Evolutionary conservation across 2,113 vertebrate species (phyloP).

Genomic region (Poicephalus meyeri): DNA sequence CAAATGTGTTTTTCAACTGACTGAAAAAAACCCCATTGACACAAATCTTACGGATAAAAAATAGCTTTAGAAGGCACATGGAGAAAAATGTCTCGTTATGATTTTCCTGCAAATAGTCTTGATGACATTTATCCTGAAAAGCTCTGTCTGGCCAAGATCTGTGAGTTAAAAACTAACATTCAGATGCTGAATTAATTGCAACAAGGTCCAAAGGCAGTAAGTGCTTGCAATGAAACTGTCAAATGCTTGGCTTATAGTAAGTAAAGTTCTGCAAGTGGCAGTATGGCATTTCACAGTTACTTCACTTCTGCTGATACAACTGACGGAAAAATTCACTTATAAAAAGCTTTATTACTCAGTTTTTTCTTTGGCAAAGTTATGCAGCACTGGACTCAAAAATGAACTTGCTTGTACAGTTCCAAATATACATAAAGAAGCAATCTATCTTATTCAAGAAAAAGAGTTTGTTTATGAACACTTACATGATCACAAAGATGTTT

Average conservation of each 20-base stretch:
- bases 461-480: background rate
- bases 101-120: background rate
- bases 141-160: background rate
- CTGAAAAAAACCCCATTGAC: background rate
- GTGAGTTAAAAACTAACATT: background rate
- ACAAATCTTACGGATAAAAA: background rate
- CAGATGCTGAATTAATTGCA: background rate
- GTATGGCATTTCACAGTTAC: background rate
- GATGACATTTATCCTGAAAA: background rate
- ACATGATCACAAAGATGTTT: background rate
- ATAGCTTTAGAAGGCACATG: background rate
- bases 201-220: background rate
- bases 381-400: background rate
- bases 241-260: background rate
- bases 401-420: background rate
- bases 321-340: background rate
- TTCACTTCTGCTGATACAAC: background rate
- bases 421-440: background rate
- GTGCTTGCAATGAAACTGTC: background rate
- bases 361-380: background rate
- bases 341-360: background rate
- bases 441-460: background rate
- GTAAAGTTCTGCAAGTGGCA: background rate
- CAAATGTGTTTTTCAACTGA: background rate
- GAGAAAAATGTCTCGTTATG: background rate